Base-by-base conservation (phyloP, 2,113 vertebrate species). In the Mobula birostris region DNA sequence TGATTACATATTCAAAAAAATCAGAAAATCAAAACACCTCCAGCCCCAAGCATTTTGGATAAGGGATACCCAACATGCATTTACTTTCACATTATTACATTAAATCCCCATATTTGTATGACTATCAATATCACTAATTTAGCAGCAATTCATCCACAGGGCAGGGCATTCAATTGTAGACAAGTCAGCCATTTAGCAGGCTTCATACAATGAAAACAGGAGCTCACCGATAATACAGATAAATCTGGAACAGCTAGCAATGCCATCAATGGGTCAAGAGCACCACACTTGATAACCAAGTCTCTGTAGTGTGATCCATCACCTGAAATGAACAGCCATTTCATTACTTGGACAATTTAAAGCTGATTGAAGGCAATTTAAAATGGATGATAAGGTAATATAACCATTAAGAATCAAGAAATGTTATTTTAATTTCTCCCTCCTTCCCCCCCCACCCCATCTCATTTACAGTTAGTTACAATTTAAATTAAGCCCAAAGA, bases 271-370 rank as follows among this genome's bases (percentile, higher is more conserved):
- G 97, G 97, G 0, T 97, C 96, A 11, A 98, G 95, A 36, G 97
- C 98, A 94, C 98, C 98, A 6, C 98, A 98, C 92, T 98, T 98
- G 95, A 99, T 98, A 94, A 99, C 98, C 56, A 98, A 95, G 95
- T 99, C 98, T 95, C 98, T 97, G 95, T 97, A 98, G 94, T 95
- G 94, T 66, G 98, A 97, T 1, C 98, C 98, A 95, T 99, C 98
- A 95, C 98, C 98, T 99, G 91, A 83, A 80, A 95, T 94, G 17
- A 85, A 70, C 17, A 79, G 29, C 14, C 2, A 66, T 36, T 5
- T 94, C 0, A 29, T 94, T 61, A 8, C 76, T 40, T 11, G 11
- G 7, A 70, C 66, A 63, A 24, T 72, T 74, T 72, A 21, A 72
- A 77, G 3, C 29, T 94, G 27, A 36, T 48, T 48, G 83, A 27